These are phyloP conservation scores for Pseudolaguvia tuberculata DNA, from an alignment of 2,113 vertebrate genomes.

Conservation along the genomic window DNA sequence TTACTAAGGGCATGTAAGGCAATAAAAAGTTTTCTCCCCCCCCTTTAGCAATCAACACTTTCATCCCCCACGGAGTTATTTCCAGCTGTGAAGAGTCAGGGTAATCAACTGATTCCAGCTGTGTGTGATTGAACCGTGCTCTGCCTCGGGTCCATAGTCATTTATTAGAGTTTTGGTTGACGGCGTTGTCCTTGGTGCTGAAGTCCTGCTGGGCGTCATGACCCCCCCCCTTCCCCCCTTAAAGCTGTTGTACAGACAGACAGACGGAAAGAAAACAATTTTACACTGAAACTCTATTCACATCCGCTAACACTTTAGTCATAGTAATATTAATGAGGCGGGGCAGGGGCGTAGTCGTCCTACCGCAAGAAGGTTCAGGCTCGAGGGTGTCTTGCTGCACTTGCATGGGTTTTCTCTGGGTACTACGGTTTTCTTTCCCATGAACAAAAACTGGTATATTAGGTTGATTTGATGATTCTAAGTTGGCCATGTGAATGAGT, in stretches of 20 bases:
- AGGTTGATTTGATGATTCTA: too few species aligned
- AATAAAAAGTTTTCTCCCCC: neutral
- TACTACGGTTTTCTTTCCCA: too few species aligned
- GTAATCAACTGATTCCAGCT: conserved; percentile 13
- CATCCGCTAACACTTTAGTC: neutral
- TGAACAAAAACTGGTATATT: too few species aligned
- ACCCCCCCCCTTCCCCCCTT: too few species aligned
- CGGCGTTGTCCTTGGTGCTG: conserved; percentile 1
- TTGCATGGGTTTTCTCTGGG: too few species aligned
- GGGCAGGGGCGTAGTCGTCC: too few species aligned
- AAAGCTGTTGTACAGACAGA: neutral
- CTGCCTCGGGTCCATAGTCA: neutral
- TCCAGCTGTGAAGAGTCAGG: conserved; percentile 16
- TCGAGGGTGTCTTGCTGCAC: too few species aligned
- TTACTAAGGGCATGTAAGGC: neutral
- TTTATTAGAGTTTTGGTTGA: conserved; percentile 8
- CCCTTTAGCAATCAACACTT: neutral
- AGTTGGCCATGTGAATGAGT: too few species aligned
- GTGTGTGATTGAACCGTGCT: neutral
- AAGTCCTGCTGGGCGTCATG: neutral
- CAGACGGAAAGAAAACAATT: neutral
- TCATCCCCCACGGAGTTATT: neutral
- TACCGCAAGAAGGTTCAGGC: too few species aligned
- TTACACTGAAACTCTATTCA: neutral
- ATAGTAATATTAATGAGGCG: too few species aligned